Base-by-base conservation (phyloP, 2,797 vertebrate genomes). In the Hafferia zeledoni region DNA sequence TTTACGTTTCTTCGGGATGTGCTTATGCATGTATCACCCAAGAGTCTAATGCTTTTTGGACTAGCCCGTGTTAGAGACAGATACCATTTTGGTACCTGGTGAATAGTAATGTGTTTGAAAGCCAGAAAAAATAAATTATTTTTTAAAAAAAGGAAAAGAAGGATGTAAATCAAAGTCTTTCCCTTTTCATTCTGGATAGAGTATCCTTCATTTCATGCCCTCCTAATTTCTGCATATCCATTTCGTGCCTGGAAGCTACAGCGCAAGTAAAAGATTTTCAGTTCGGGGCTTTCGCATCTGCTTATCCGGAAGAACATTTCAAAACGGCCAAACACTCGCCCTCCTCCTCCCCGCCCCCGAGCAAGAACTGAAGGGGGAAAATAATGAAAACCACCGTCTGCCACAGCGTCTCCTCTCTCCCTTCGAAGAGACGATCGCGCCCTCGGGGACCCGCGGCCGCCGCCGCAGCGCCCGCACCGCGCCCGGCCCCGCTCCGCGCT, bases 11-110 rank as follows among this genome's bases (percentile, higher is more conserved):
- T 71, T 41, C 31, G 37, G 84, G 71, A 84, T 77, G 59, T 87
- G 90, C 87, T 95, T 61, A 65, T 85, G 67, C 75, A 41, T 17
- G 63, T 65, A 91, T 89, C 94, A 93, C 91, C 94, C 90, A 90
- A 70, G 30, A 83, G 63, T 3, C 68, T 46, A 53, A 83, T 5
- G 91, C 35, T 85, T 93, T 94, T 87, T 88, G 41, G 82, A 82
- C 63, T 63, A 89, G 80, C 84, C 89, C 17, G 6, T 65, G 23
- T 13, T 69, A 71, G 68, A 74, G 49, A 84, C 63, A 87, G 90
- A 87, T 80, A 95, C 93, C 91, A 91, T 76, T 77, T 92, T 83
- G 90, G 72, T 67, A 90, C 56, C 83, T 79, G 74, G 65, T 47
- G 79, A 88, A 71, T 31, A 84, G 70, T 74, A 81, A 93, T 11